phyloP scores from a whole-genome alignment of 1,140 invertebrate genomes.

The Drosophila carrolli region DNA sequence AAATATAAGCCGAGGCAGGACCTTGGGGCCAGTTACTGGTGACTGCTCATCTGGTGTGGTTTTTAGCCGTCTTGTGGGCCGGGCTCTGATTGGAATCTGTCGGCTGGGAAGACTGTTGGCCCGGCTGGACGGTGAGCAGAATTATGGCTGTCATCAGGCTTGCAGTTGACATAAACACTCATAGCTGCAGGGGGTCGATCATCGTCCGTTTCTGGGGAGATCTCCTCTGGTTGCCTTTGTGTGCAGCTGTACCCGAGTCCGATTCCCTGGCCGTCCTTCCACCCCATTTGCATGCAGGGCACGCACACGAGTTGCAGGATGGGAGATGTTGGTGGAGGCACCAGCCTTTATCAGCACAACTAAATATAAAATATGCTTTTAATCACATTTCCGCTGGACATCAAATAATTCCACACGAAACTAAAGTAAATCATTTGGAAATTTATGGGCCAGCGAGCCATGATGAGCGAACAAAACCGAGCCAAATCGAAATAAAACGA shows the following conservation, averaged over 20 bases:
- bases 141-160: constrained; percentile 77
- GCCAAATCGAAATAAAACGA: constrained; percentile 31
- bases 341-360: constrained; percentile 49
- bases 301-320: constrained; percentile 21
- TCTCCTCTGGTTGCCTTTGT: constrained; percentile 36
- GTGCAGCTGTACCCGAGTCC: constrained; percentile 1
- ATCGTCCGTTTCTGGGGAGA: constrained; percentile 41
- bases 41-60: constrained; percentile 50
- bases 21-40: constrained; percentile 45
- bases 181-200: constrained; percentile 73
- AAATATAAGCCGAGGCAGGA: constrained; percentile 29
- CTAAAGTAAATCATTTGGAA: constrained; percentile 84
- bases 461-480: constrained; percentile 51
- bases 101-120: constrained; percentile 2
- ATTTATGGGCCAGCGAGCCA: constrained; percentile 76
- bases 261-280: constrained; percentile 4
- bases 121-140: constrained; percentile 47
- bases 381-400: constrained; percentile 77
- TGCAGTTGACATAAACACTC: constrained; percentile 80
- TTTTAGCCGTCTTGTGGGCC: constrained; percentile 23
- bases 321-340: constrained; percentile 11
- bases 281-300: constrained; percentile 43
- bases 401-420: constrained; percentile 84
- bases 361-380: constrained; percentile 81
- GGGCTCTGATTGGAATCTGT: constrained; percentile 39